Percentiles rank a stretch among this genome's conserved stretches.
Evolutionary conservation across 2,113 vertebrate genomes (phyloP).

Genomic region (Rhabdornis inornatus): DNA sequence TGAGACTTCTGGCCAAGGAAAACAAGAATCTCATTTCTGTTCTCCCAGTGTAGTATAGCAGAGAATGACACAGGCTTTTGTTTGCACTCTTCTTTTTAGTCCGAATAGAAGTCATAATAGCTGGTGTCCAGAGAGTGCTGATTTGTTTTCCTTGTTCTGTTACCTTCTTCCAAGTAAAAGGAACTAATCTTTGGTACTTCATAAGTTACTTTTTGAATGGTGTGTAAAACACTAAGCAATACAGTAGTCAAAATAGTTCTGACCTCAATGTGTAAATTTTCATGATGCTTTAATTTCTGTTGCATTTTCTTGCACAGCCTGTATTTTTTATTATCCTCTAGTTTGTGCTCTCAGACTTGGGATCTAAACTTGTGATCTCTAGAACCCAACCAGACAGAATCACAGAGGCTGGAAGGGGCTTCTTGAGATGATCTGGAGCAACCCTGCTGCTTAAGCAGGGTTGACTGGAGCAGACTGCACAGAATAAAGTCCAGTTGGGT

Average conservation of each 20-base stretch:
- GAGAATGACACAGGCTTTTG: background rate
- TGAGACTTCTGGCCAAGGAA: background rate
- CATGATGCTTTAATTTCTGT: background rate
- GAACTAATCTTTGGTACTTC: background rate
- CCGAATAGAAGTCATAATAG: background rate
- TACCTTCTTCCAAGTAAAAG: background rate
- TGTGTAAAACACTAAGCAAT: background rate
- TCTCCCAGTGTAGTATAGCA: background rate
- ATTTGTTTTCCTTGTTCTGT: background rate
- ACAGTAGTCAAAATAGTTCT: background rate
- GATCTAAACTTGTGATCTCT: background rate
- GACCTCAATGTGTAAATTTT: background rate
- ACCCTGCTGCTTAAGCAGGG: background rate
- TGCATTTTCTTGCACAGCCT: background rate
- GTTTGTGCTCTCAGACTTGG: background rate
- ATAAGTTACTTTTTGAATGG: background rate
- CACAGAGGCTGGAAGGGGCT: background rate
- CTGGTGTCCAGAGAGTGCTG: background rate
- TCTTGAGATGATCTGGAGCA: background rate
- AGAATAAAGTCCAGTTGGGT: background rate
- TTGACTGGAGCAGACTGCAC: background rate
- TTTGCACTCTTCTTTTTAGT: background rate
- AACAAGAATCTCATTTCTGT: background rate
- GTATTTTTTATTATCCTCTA: background rate
- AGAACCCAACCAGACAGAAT: background rate